These are phyloP conservation scores for Ptilodon capucinus DNA, from an alignment of 2,888 invertebrate genomes.

Conservation along the genomic window DNA sequence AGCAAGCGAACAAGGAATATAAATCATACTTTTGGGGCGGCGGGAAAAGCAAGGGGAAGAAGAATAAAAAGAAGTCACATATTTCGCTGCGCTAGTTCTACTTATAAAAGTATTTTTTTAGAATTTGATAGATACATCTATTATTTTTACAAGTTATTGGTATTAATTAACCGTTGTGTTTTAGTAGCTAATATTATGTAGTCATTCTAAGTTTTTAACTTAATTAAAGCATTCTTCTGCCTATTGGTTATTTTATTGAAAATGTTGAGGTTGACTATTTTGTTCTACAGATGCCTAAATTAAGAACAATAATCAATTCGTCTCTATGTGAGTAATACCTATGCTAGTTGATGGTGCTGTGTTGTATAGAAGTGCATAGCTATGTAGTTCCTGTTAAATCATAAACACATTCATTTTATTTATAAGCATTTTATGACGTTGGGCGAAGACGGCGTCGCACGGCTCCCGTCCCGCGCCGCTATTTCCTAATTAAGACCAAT, in stretches of 20 bases:
- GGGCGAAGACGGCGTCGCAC: conserved; percentile 40
- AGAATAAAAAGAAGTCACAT: conserved; percentile 41
- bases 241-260: too few species aligned
- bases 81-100: conserved; percentile 15
- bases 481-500: conserved; percentile 81
- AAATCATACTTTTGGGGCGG: conserved; percentile 52
- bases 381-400: not conserved
- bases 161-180: too few species aligned
- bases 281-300: too few species aligned
- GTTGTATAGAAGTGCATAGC: not conserved
- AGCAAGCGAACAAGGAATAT: conserved; percentile 42
- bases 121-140: too few species aligned
- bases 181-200: too few species aligned
- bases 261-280: too few species aligned
- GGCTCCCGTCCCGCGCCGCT: conserved; percentile 59
- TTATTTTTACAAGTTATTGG: too few species aligned
- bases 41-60: conserved; percentile 42
- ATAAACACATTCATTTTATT: conserved; percentile 3
- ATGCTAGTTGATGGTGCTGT: not conserved
- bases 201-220: too few species aligned
- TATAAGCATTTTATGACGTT: conserved; percentile 18
- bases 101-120: too few species aligned
- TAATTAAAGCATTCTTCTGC: too few species aligned
- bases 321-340: too few species aligned
- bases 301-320: too few species aligned